These are phyloP conservation scores for Agrypnia vestita DNA, from an alignment of 1,140 invertebrate species.

Conservation along the genomic window DNA sequence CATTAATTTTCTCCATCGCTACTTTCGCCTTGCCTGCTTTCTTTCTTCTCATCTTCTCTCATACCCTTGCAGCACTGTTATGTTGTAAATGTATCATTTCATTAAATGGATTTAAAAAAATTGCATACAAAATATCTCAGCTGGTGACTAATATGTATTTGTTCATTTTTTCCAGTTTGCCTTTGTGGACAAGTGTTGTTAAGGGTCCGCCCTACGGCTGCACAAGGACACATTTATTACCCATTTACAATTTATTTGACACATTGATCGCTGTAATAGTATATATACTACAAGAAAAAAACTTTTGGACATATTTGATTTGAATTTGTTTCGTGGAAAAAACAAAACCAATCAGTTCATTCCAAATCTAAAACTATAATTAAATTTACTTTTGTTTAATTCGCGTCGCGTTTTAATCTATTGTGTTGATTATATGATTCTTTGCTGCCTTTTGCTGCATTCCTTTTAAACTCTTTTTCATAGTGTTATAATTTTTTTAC, in stretches of 20 bases:
- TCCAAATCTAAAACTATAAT: neutral
- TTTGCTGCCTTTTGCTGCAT: neutral
- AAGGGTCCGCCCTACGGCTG: conserved; percentile 46
- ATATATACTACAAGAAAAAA: conserved; percentile 21
- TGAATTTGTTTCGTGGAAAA: conserved; percentile 35
- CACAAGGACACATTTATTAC: conserved; percentile 43
- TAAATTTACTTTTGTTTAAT: too few relatives aligned
- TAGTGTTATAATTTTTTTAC: neutral
- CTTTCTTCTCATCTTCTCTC: too few relatives aligned
- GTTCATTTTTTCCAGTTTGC: conserved; percentile 64
- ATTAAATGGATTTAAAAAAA: too few relatives aligned
- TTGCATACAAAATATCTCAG: too few relatives aligned
- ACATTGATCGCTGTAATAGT: conserved; percentile 42
- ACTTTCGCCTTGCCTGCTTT: too few relatives aligned
- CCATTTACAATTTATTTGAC: conserved; percentile 28
- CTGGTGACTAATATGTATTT: neutral
- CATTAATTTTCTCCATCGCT: too few relatives aligned
- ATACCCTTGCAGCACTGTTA: too few relatives aligned
- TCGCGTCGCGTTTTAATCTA: too few relatives aligned
- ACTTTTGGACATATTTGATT: conserved; percentile 31
- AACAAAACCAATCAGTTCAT: conserved; percentile 28
- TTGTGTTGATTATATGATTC: neutral
- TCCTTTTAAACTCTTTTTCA: neutral
- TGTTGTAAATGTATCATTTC: too few relatives aligned
- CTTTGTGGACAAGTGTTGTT: conserved; percentile 61